phyloP scores from a whole-genome alignment of 2,888 invertebrate species.

The Aphelenchoides bicaudatus region DNA sequence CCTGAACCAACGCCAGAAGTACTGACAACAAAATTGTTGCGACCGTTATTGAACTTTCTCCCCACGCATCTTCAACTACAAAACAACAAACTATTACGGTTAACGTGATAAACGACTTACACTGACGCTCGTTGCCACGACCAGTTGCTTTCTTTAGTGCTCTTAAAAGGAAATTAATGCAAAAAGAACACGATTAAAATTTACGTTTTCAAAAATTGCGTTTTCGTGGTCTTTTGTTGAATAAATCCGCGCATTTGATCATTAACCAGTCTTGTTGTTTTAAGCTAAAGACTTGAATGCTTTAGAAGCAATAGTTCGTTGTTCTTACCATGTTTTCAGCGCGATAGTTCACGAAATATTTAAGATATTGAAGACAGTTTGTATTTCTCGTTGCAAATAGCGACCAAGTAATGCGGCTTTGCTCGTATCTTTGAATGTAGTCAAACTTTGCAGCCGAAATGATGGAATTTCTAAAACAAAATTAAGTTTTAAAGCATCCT shows the following conservation, averaged over 20 bases:
- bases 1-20: conserved; percentile 32
- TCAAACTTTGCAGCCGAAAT: conserved; percentile 23
- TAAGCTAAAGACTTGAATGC: too few species aligned
- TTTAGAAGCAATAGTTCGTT: too few species aligned
- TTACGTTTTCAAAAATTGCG: conserved; percentile 34
- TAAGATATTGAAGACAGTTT: conserved; percentile 21
- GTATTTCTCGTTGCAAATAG: conserved; percentile 33
- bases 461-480: conserved; percentile 33
- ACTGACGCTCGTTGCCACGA: conserved; percentile 17
- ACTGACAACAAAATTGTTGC: conserved; percentile 27
- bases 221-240: conserved; percentile 22
- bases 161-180: conserved; percentile 23
- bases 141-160: conserved; percentile 39
- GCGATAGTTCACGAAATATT: conserved; percentile 26
- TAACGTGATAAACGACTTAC: conserved; percentile 13
- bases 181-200: conserved; percentile 1
- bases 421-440: conserved; percentile 33
- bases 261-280: conserved; percentile 28
- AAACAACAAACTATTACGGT: not conserved
- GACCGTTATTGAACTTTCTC: conserved; percentile 18
- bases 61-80: conserved; percentile 19
- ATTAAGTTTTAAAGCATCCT: too few species aligned
- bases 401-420: conserved; percentile 31
- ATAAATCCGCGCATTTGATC: conserved; percentile 27
- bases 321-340: conserved; percentile 42